These are phyloP conservation scores for Tenthredo distinguenda DNA, from an alignment of 2,888 invertebrate species.

Conservation along the genomic window DNA sequence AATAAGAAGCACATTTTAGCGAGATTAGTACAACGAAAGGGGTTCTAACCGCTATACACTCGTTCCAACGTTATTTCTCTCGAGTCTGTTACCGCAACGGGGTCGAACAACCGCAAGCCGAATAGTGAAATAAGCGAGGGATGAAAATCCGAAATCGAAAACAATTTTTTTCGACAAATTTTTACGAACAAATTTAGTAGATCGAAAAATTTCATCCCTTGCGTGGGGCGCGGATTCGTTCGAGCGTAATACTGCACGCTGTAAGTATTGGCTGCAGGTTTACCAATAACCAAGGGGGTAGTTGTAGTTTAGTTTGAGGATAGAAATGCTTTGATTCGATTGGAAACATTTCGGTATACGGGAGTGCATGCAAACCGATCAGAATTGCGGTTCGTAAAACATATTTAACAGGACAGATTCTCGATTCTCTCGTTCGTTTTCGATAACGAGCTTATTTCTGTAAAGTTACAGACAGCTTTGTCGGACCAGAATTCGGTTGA, in stretches of 20 bases:
- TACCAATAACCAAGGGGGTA: not conserved
- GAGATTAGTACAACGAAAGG: slow-evolving; percentile 61
- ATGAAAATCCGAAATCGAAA: not conserved
- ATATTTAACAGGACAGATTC: slow-evolving; percentile 5
- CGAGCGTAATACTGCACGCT: not conserved
- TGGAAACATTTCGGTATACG: not conserved
- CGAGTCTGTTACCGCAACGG: slow-evolving; percentile 5
- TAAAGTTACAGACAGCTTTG: slow-evolving; percentile 4
- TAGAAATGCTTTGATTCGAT: slow-evolving; percentile 34
- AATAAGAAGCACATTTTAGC: slow-evolving; percentile 64
- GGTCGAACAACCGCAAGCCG: not conserved
- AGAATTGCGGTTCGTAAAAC: slow-evolving; percentile 6
- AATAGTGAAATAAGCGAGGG: not conserved
- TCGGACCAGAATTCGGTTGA: not conserved
- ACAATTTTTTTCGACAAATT: not conserved
- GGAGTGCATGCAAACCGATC: not conserved
- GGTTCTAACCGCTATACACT: slow-evolving; percentile 32
- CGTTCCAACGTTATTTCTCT: not conserved
- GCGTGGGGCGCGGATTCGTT: not conserved
- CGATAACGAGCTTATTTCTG: slow-evolving; percentile 16
- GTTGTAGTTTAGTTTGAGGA: not conserved
- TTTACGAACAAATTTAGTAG: not conserved
- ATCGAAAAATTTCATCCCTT: not conserved
- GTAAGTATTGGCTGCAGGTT: not conserved
- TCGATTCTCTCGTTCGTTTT: not conserved